Evolutionary conservation across 2,113 vertebrate species (phyloP).

Genomic region (Galbula dea): DNA sequence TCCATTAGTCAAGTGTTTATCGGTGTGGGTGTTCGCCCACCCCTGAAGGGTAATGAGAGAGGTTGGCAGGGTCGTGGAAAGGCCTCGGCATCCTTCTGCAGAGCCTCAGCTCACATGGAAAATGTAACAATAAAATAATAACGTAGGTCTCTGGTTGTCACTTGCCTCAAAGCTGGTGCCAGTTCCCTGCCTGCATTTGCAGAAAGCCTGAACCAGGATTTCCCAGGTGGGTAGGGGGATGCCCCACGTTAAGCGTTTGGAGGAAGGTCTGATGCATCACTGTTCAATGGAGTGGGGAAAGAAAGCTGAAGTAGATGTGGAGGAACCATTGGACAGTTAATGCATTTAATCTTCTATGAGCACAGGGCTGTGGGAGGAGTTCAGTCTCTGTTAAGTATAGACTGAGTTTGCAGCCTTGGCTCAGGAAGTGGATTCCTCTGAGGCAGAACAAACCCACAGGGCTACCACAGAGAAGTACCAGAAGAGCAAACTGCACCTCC

Average conservation of each 20-base stretch:
- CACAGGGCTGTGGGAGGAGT: neutral
- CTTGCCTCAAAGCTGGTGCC: neutral
- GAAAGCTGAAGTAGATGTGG: fast-evolving
- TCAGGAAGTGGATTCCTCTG: neutral
- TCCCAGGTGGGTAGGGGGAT: neutral
- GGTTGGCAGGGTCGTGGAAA: neutral
- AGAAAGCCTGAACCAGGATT: neutral
- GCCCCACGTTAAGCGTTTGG: fast-evolving
- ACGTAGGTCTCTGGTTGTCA: neutral
- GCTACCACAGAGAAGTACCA: neutral
- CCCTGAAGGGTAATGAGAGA: neutral
- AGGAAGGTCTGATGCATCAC: fast-evolving
- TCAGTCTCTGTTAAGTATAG: neutral
- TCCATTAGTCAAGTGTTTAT: neutral
- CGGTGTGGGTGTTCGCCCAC: neutral
- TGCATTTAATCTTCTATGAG: neutral
- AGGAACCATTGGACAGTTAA: fast-evolving
- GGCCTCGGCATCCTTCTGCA: neutral
- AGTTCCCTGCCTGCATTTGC: fast-evolving
- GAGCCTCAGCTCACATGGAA: neutral
- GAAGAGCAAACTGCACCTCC: fast-evolving
- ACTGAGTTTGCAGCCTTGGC: neutral
- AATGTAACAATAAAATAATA: neutral
- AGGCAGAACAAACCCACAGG: neutral
- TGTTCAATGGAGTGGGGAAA: fast-evolving